These are phyloP conservation scores for Crossocerus cetratus DNA, from an alignment of 2,888 invertebrate species.

Conservation along the genomic window DNA sequence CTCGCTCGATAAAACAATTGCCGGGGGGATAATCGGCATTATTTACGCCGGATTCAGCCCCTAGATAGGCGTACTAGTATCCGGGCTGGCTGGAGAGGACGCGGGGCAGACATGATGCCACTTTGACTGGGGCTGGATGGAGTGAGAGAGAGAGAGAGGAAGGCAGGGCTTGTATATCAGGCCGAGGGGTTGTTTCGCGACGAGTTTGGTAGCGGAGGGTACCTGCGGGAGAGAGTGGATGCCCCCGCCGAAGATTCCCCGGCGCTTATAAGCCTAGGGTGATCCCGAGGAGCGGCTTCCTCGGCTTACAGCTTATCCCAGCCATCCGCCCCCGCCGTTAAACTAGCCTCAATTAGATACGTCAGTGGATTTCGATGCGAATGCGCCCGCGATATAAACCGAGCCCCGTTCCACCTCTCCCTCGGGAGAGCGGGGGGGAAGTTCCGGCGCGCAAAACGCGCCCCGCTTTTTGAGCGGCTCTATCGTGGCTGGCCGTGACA, in stretches of 20 bases:
- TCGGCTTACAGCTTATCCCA: conserved; percentile 70
- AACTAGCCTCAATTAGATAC: conserved; percentile 76
- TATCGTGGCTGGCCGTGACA: background rate
- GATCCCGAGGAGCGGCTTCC: conserved; percentile 69
- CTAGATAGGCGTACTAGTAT: conserved; percentile 61
- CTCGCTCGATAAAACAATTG: conserved; percentile 76
- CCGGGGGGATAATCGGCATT: conserved; percentile 76
- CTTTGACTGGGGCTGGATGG: background rate
- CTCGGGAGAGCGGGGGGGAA: background rate
- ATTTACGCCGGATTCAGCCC: conserved; percentile 76
- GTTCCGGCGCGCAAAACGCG: background rate
- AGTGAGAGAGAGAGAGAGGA: conserved; percentile 15
- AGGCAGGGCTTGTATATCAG: conserved; percentile 6
- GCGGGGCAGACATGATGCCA: conserved; percentile 1
- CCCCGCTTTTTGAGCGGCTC: background rate
- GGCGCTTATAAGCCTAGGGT: conserved; percentile 72
- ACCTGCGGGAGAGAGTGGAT: conserved; percentile 47
- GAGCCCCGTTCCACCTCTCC: background rate
- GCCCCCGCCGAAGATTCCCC: conserved; percentile 60
- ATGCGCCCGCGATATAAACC: background rate
- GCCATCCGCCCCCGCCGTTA: conserved; percentile 66
- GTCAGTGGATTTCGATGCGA: conserved; percentile 74
- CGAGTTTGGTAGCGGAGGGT: conserved; percentile 7
- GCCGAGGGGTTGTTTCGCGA: conserved; percentile 24
- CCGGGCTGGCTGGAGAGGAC: too few relatives aligned